Evolutionary conservation across 1,140 invertebrate species (phyloP).

Genomic region (Apis mellifera): DNA sequence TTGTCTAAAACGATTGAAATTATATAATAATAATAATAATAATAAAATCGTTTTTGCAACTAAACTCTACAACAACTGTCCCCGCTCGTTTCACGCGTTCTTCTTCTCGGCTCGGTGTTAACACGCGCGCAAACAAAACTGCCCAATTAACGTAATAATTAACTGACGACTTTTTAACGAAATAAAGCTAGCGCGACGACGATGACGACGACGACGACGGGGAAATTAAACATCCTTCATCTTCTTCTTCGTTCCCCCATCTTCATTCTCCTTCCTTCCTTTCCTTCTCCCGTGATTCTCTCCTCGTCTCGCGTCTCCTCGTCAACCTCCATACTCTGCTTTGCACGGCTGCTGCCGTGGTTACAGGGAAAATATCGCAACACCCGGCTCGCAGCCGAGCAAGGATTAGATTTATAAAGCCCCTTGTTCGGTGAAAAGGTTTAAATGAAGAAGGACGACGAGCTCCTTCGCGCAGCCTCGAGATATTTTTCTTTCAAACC

Average conservation of each 20-base stretch:
- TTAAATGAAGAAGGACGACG: conserved; percentile 37
- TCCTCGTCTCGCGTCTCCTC: conserved; percentile 11
- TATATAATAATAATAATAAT: no score
- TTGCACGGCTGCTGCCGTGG: conserved; percentile 15
- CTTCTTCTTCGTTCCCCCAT: conserved; percentile 24
- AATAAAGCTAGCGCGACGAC: conserved; percentile 54
- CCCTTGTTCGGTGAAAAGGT: conserved; percentile 46
- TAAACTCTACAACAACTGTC: no score
- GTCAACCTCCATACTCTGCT: not conserved
- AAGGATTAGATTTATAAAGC: conserved; percentile 41
- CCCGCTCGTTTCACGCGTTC: no score
- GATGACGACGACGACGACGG: conserved; percentile 47
- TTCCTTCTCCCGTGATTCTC: conserved; percentile 23
- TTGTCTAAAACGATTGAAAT: no score
- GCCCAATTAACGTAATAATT: conserved; percentile 56
- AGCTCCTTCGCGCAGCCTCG: not conserved
- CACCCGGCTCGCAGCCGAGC: not conserved
- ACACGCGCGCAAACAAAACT: not conserved
- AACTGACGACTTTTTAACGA: conserved; percentile 69
- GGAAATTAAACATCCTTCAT: conserved; percentile 62
- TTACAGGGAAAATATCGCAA: conserved; percentile 41
- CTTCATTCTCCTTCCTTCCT: not conserved
- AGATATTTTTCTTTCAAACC: not conserved
- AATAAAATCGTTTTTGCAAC: no score
- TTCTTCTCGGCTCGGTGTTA: no score